A percentile compares a stretch with the other conserved stretches of the same genome.
Conservation (phyloP, 2,888 invertebrate genomes). For the Watsonalla cultraria region DNA sequence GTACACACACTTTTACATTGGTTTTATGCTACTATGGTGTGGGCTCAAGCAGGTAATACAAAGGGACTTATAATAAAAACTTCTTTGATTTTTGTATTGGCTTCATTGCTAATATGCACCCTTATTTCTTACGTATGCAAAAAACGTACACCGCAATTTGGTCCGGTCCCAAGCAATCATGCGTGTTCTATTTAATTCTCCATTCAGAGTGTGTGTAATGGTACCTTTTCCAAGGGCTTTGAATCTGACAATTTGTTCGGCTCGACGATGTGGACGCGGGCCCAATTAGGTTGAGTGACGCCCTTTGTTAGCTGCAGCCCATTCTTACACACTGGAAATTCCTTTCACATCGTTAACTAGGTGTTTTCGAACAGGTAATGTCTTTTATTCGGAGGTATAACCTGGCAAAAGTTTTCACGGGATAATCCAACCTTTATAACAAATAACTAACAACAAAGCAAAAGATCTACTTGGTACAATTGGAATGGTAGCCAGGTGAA, state of each 20-base stretch:
- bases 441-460: no score
- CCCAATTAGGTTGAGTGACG: slow-evolving; percentile 16
- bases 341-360: slow-evolving; percentile 1
- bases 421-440: no score
- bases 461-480: no score
- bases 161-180: not conserved
- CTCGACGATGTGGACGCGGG: slow-evolving; percentile 3
- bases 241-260: slow-evolving; percentile 9
- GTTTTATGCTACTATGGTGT: no score
- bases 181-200: not conserved
- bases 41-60: no score
- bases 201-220: slow-evolving; percentile 1
- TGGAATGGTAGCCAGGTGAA: no score
- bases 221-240: slow-evolving; percentile 8
- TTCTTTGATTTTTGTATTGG: no score
- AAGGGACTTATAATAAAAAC: no score
- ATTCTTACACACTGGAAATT: slow-evolving; percentile 1
- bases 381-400: not conserved
- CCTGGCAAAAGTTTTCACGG: not conserved
- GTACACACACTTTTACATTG: no score
- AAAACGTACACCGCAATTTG: not conserved
- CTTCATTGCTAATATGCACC: not conserved
- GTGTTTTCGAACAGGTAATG: not conserved
- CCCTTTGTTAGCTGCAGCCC: slow-evolving; percentile 1
- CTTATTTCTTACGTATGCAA: not conserved